phyloP scores from a whole-genome alignment of 2,888 invertebrate genomes.

The Hylaea fasciaria region DNA sequence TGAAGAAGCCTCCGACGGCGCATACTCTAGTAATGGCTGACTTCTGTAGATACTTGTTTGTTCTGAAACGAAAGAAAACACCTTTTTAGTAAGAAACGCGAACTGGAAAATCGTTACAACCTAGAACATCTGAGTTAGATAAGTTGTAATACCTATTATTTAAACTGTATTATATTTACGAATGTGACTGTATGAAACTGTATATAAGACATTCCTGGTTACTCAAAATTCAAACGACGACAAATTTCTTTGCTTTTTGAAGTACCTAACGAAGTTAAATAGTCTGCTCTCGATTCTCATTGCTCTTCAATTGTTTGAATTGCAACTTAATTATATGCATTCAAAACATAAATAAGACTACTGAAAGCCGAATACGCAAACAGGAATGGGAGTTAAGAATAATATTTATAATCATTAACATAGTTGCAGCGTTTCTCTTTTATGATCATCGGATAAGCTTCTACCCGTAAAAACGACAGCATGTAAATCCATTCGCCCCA shows the following conservation, averaged over 20 bases:
- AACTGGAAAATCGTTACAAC: no score
- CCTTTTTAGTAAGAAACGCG: constrained; percentile 1
- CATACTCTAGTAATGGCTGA: constrained; percentile 95
- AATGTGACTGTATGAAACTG: no score
- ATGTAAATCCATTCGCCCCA: constrained; percentile 31
- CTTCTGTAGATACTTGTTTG: constrained; percentile 96
- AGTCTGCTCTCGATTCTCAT: no score
- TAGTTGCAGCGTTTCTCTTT: constrained; percentile 30
- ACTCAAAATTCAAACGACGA: no score
- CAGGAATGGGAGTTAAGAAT: constrained; percentile 15
- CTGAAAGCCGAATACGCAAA: constrained; percentile 17
- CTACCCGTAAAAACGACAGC: constrained; percentile 11
- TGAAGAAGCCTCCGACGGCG: constrained; percentile 96
- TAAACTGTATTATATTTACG: no score
- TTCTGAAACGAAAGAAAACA: constrained; percentile 85
- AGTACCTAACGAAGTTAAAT: no score
- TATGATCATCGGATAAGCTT: constrained; percentile 16
- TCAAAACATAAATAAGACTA: constrained; percentile 10
- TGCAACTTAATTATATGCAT: no score
- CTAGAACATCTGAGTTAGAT: background rate
- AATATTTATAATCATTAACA: constrained; percentile 33
- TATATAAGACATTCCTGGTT: no score
- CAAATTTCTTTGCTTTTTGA: no score
- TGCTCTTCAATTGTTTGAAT: no score
- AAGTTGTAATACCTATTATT: no score